Conservation (phyloP, 2,888 invertebrate genomes). For the Phalera bucephala region DNA sequence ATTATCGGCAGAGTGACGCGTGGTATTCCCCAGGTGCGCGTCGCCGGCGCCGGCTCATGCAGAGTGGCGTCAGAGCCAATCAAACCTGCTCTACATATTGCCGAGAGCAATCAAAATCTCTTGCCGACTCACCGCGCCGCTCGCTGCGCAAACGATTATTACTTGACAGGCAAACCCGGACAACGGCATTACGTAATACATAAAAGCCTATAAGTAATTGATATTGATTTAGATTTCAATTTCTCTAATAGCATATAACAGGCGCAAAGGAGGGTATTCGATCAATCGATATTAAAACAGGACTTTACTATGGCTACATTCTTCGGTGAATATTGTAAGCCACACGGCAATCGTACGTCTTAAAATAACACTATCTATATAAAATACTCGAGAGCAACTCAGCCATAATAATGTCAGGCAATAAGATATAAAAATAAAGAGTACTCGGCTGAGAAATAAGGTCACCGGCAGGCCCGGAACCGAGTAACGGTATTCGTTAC, state of each 20-base stretch:
- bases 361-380: conserved; percentile 41
- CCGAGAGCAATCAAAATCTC: conserved; percentile 50
- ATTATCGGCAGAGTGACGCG: conserved; percentile 48
- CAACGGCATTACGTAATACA: conserved; percentile 34
- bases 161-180: conserved; percentile 38
- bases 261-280: no score
- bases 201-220: conserved; percentile 11
- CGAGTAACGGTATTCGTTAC: conserved; percentile 79
- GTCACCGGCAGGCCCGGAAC: conserved; percentile 79
- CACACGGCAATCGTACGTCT: conserved; percentile 15
- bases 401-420: conserved; percentile 54
- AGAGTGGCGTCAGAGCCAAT: conserved; percentile 17
- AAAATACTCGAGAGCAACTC: conserved; percentile 33
- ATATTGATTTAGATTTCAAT: not conserved
- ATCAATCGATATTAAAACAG: no score
- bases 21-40: conserved; percentile 60
- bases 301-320: no score
- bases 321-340: not conserved
- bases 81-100: conserved; percentile 45
- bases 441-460: conserved; percentile 73
- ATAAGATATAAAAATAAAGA: conserved; percentile 76
- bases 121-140: conserved; percentile 51
- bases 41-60: conserved; percentile 10
- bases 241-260: no score
- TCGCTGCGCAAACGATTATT: conserved; percentile 47